A percentile compares a stretch with the other conserved stretches of the same genome.
These are phyloP conservation scores for Pocota personata DNA, from an alignment of 2,888 invertebrate species.

Conservation along the genomic window DNA sequence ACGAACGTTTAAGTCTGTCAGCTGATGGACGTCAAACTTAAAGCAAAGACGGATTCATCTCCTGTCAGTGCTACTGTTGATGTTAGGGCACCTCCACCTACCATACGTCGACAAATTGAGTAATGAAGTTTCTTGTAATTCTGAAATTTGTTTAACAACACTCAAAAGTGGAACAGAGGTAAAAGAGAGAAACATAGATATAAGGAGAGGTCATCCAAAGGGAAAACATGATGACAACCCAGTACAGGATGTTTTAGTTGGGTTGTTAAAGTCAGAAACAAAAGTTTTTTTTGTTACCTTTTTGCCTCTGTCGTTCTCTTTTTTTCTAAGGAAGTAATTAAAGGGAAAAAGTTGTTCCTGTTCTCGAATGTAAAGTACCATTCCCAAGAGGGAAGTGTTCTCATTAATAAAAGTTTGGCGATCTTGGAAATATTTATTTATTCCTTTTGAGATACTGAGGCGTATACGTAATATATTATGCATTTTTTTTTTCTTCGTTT, in stretches of 20 bases:
- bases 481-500: background rate
- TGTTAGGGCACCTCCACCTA: background rate
- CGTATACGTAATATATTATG: constrained; percentile 28
- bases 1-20: constrained; percentile 37
- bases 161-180: background rate
- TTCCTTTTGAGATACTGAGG: background rate
- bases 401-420: constrained; percentile 48
- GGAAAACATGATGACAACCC: constrained; percentile 32
- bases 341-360: constrained; percentile 3
- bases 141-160: constrained; percentile 33
- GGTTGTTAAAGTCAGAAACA: constrained; percentile 4
- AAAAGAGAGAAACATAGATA: background rate
- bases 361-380: background rate
- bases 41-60: background rate
- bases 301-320: background rate
- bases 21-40: constrained; percentile 31
- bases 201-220: background rate
- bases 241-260: constrained; percentile 18
- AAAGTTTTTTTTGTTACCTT: background rate
- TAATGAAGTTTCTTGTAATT: constrained; percentile 38
- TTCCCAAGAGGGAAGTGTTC: background rate
- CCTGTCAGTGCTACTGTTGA: constrained; percentile 7
- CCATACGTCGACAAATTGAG: constrained; percentile 45
- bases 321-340: constrained; percentile 23
- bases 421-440: constrained; percentile 16